Conservation (phyloP, 2,888 invertebrate genomes). For the Leucoma salicis region DNA sequence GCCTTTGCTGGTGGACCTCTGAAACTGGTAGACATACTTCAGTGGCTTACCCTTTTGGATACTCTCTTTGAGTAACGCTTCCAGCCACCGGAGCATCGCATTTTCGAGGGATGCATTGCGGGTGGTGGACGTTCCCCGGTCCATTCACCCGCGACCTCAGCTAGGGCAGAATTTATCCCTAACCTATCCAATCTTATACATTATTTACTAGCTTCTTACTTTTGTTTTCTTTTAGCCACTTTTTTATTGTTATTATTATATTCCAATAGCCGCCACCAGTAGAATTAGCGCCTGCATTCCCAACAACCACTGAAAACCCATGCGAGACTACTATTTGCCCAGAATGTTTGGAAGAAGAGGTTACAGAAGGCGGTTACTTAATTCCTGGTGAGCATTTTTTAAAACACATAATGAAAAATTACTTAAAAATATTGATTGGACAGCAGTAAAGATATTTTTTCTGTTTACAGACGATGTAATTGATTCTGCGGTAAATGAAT, state of each 20-base stretch:
- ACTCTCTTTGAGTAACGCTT: too few species aligned
- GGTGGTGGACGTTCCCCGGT: too few species aligned
- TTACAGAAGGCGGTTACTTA: conserved; percentile 40
- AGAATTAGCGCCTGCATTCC: conserved; percentile 63
- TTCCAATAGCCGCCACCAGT: conserved; percentile 69
- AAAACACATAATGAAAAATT: not conserved
- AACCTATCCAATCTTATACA: too few species aligned
- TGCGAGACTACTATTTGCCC: conserved; percentile 69
- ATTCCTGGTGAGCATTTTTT: conserved; percentile 40
- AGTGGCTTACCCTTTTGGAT: too few species aligned
- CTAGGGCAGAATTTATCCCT: too few species aligned
- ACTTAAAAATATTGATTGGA: not conserved
- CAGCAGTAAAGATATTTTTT: too few species aligned
- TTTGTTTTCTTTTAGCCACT: not conserved
- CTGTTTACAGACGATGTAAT: conserved; percentile 7
- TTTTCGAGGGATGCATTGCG: too few species aligned
- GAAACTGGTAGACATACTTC: too few species aligned
- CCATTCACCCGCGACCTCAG: too few species aligned
- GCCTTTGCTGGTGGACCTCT: too few species aligned
- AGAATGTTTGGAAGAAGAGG: conserved; percentile 60
- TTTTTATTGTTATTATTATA: not conserved
- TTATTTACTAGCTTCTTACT: too few species aligned
- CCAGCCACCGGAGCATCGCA: too few species aligned
- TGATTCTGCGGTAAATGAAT: conserved; percentile 1
- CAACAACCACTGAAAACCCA: conserved; percentile 62